Conservation (phyloP, 2,888 invertebrate species). For the Boloria selene region DNA sequence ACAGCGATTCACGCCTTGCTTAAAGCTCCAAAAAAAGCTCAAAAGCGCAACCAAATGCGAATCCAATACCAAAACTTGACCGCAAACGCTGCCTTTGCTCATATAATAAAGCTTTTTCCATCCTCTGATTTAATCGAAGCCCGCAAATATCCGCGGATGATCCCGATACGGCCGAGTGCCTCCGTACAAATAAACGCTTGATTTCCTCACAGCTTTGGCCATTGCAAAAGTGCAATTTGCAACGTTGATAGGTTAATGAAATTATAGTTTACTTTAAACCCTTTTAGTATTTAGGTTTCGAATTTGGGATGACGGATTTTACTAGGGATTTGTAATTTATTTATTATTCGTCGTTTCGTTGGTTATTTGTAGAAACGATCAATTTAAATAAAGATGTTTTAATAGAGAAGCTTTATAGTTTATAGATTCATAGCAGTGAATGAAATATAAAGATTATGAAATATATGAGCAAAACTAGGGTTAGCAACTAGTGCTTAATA, state of each 20-base stretch:
- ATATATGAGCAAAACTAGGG: too few relatives aligned
- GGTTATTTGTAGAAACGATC: too few relatives aligned
- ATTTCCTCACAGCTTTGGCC: conserved; percentile 59
- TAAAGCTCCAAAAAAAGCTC: neutral
- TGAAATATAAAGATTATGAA: too few relatives aligned
- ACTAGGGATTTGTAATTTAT: neutral
- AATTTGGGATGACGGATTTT: neutral
- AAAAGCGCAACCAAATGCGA: conserved; percentile 12
- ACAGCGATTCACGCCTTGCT: neutral
- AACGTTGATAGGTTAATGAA: conserved; percentile 53
- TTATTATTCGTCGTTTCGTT: too few relatives aligned
- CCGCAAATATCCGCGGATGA: conserved; percentile 44
- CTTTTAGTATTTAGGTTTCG: conserved; percentile 1
- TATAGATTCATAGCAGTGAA: too few relatives aligned
- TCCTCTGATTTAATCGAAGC: conserved; percentile 45
- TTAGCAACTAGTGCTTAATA: too few relatives aligned
- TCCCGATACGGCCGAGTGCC: conserved; percentile 52
- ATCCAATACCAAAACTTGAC: conserved; percentile 36
- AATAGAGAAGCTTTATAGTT: too few relatives aligned
- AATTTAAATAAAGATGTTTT: too few relatives aligned
- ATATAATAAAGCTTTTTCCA: conserved; percentile 40
- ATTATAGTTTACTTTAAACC: conserved; percentile 42
- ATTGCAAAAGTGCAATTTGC: conserved; percentile 51
- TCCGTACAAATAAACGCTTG: conserved; percentile 67
- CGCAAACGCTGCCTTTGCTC: conserved; percentile 39